Base-by-base conservation (phyloP, 2,888 invertebrate species). In the Drosophila diplacantha region DNA sequence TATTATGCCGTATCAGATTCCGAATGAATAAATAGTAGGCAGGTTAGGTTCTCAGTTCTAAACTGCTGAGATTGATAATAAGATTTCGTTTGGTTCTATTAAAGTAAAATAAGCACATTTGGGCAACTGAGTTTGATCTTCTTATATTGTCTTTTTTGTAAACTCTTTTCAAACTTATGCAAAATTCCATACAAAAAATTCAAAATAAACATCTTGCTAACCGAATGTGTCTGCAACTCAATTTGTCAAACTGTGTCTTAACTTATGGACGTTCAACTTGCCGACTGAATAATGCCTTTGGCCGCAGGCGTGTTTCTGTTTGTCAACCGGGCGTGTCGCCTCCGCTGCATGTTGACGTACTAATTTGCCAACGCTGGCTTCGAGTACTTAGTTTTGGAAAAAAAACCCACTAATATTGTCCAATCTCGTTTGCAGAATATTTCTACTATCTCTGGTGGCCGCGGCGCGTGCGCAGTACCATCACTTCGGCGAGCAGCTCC, bases 401-500 rank as follows among this genome's bases (percentile, higher is more conserved):
- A 11, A 41, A 43, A 26, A 26, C 26, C 44, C 29, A 44, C 44
- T 46, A 20, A 46, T 46, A 4, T 29, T 26, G 14, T 18, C 5
- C 3, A 31, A 31, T 46, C 14, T 46, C 20, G 20, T 46, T 85
- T 73, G n/a, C 83, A 87, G 87, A 87, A 86, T 87, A 86, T 73
- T 85, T 59, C 11, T 82, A 26, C 55, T 86, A 59, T 57, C 69
- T 5, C 11, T 74, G 16, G 57, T 53, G 46, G 59, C 31, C 2
- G 70, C 52, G 46, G 70, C 58, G n/a, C 61, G 67, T 31, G 85
- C 83, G 41, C 88, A 88, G 64, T 87, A 85, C 70, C 84, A 85
- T 72, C 83, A 85, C 32, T 86, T 86, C 64, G 85, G 84, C 35
- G 78, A 85, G 43, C 85, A 81, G 14, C 69, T 86, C 38, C 86